These are phyloP conservation scores for Zelostemma sp. DNA, from an alignment of 1,140 invertebrate species.

Conservation along the genomic window DNA sequence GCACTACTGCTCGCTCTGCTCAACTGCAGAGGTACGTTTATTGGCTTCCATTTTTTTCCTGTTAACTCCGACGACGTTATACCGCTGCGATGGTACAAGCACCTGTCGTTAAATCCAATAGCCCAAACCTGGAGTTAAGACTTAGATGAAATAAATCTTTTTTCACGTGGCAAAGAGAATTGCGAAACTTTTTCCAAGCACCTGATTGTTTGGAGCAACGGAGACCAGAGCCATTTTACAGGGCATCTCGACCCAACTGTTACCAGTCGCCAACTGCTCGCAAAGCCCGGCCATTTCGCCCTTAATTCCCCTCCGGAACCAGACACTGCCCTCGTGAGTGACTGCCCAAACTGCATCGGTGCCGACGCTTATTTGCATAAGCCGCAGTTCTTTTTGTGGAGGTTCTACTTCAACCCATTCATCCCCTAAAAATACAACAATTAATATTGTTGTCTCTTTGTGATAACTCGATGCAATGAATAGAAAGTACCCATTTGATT, in stretches of 20 bases:
- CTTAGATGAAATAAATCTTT: too few relatives aligned
- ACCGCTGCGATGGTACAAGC: constrained; percentile 84
- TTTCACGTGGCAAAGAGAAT: too few relatives aligned
- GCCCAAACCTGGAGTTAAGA: constrained; percentile 73
- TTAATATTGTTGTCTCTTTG: neutral
- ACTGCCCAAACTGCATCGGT: constrained; percentile 89
- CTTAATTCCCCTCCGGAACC: constrained; percentile 89
- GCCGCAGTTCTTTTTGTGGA: constrained; percentile 76
- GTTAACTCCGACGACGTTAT: constrained; percentile 83
- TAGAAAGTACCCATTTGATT: constrained; percentile 76
- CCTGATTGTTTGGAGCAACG: constrained; percentile 89
- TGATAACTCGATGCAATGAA: neutral
- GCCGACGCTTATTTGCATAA: constrained; percentile 86
- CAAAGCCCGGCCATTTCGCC: constrained; percentile 77
- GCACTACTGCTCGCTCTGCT: constrained; percentile 83
- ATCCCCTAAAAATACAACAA: constrained; percentile 71
- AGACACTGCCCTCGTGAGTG: constrained; percentile 86
- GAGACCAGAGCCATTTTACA: constrained; percentile 86
- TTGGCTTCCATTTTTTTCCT: constrained; percentile 86
- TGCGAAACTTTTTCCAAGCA: too few relatives aligned
- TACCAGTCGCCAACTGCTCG: constrained; percentile 80
- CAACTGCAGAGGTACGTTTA: constrained; percentile 82
- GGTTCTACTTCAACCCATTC: constrained; percentile 85
- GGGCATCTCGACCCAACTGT: constrained; percentile 87
- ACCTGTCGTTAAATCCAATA: constrained; percentile 79